Evolutionary conservation across 2,797 vertebrate species (phyloP), one percentile per base, ranked within the genome.

Genomic region (Siniperca obscura): DNA sequence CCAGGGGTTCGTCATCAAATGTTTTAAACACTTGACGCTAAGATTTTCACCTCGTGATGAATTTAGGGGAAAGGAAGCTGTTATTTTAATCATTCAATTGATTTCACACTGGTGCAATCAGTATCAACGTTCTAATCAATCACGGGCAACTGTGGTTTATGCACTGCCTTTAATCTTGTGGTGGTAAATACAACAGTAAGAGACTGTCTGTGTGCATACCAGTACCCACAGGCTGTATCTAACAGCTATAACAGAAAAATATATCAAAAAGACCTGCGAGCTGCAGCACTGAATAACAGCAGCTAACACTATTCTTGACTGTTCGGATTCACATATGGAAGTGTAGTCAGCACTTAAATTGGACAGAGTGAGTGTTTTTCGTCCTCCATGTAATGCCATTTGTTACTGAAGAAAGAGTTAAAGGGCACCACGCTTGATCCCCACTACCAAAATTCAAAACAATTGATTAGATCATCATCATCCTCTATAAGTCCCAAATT

Each of bases 91-190:
- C 57, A 59, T 82, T 92, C 21, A 30, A 85, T 82, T 85, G 80
- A 92, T 88, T 91, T 89, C 80, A 76, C n/a, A 1, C 53, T 74
- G 70, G 78, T 70, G 75, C 75, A 85, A 85, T 89, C 86, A 83
- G 82, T 70, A 62, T 57, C 56, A 12, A 10, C 27, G 34, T 11
- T 59, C 57, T 52, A 89, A 92, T 93, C 85, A 90, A 80, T 86
- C 80, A 62, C 7, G 14, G 62, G 68, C 7, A 12, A 62, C 73
- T 71, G 64, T 69, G 75, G 78, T 86, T 80, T 78, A 53, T 74
- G 59, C 44, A 12, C 55, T 50, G 61, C 70, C 52, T 80, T 82
- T 82, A 83, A 81, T 87, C 86, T 68, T 19, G 56, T 27, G 53
- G 60, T 22, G 68, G 71, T 82, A 52, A 60, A 52, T 83, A 74